Evolutionary conservation across 2,113 vertebrate species (phyloP).

Genomic region (Phrynosoma platyrhinos): DNA sequence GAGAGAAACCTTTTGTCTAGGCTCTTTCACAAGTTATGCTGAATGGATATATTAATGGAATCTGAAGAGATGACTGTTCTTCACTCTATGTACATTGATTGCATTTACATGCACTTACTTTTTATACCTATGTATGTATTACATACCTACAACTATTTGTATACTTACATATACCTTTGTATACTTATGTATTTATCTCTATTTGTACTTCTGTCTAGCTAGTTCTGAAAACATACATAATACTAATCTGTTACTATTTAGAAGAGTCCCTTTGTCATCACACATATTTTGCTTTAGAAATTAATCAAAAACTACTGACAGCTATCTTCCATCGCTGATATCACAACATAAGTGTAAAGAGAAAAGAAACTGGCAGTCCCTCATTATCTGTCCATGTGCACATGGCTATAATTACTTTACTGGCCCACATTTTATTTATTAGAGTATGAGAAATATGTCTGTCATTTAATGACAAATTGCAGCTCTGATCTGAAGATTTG

Average conservation of each 20-base stretch:
- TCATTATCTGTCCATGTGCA: conserved; percentile 4
- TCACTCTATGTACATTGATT: neutral
- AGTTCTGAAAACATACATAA: neutral
- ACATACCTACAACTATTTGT: too few relatives aligned
- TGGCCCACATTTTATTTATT: neutral
- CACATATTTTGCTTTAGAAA: neutral
- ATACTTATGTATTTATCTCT: too few relatives aligned
- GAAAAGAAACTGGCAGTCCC: neutral
- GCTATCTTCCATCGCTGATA: neutral
- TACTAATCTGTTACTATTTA: neutral
- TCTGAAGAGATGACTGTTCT: neutral
- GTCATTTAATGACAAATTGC: neutral
- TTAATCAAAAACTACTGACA: neutral
- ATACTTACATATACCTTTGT: too few relatives aligned
- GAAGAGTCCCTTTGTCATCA: neutral
- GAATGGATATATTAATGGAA: neutral
- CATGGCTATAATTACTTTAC: neutral
- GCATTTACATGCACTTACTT: neutral
- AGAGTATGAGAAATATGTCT: neutral
- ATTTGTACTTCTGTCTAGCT: neutral
- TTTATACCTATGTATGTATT: too few relatives aligned
- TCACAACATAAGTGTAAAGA: neutral
- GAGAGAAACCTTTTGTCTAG: neutral
- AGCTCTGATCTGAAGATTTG: neutral
- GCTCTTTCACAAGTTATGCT: neutral